A percentile compares a stretch with the other conserved stretches of the same genome.
Conservation (phyloP, 2,797 vertebrate genomes). For the Salarias fasciatus region DNA sequence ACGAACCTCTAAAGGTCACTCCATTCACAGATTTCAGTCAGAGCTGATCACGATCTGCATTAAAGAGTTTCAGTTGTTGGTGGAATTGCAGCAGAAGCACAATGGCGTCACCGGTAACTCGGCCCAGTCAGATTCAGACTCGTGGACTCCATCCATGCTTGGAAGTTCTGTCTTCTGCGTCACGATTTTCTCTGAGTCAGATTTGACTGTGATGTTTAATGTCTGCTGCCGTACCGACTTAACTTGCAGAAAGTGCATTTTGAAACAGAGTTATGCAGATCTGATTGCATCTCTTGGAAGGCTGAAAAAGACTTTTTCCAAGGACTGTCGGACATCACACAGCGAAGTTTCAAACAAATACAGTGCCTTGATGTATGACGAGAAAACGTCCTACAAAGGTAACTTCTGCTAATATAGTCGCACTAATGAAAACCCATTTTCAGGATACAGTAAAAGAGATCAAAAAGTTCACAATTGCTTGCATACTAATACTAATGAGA, state of each 20-base stretch:
- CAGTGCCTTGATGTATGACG: neutral
- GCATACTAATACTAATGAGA: slow-evolving; percentile 66
- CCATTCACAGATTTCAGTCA: neutral
- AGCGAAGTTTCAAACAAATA: slow-evolving; percentile 1
- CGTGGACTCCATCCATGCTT: too few relatives aligned
- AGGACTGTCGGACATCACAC: slow-evolving; percentile 10
- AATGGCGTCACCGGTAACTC: neutral
- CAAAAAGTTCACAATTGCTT: slow-evolving; percentile 54
- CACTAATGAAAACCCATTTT: slow-evolving; percentile 42
- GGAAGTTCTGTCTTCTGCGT: neutral
- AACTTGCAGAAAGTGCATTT: too few relatives aligned
- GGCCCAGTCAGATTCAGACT: too few relatives aligned
- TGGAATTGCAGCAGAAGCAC: neutral
- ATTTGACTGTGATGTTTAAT: too few relatives aligned
- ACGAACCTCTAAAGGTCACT: neutral
- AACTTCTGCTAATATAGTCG: slow-evolving; percentile 21
- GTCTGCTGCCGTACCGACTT: too few relatives aligned
- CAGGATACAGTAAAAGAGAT: slow-evolving; percentile 45
- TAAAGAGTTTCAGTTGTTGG: neutral
- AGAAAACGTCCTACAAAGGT: slow-evolving; percentile 16
- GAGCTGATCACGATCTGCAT: neutral
- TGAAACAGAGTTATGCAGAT: too few relatives aligned
- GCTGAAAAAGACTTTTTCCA: neutral
- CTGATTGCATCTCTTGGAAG: too few relatives aligned
- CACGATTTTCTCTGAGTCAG: too few relatives aligned